phyloP scores from a whole-genome alignment of 2,888 invertebrate species.

The Sarcophaga variegata region DNA sequence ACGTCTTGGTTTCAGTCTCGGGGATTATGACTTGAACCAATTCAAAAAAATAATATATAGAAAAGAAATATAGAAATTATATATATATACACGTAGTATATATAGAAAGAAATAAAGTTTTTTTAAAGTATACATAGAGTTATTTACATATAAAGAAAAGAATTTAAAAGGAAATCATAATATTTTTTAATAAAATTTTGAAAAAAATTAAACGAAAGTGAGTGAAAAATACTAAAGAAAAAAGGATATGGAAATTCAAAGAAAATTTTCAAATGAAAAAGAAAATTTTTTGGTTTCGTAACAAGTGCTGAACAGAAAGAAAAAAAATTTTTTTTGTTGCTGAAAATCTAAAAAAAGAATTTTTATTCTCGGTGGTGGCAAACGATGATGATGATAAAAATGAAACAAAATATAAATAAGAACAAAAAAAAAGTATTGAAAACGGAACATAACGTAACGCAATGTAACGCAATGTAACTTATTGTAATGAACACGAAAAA shows the following conservation, averaged over 20 bases:
- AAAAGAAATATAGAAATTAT: constrained; percentile 70
- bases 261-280: constrained; percentile 20
- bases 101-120: constrained; percentile 53
- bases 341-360: constrained; percentile 69
- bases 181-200: not conserved
- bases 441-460: constrained; percentile 6
- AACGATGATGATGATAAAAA: constrained; percentile 18
- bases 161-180: constrained; percentile 43
- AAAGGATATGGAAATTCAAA: constrained; percentile 59
- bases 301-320: constrained; percentile 61
- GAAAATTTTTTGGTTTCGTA: constrained; percentile 66
- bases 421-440: constrained; percentile 1
- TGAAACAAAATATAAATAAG: constrained; percentile 15
- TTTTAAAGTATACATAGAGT: constrained; percentile 67
- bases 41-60: constrained; percentile 54
- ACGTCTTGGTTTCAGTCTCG: constrained; percentile 89
- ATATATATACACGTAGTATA: constrained; percentile 41
- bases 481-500: not conserved
- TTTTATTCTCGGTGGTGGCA: constrained; percentile 11
- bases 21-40: constrained; percentile 82
- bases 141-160: constrained; percentile 48
- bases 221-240: constrained; percentile 24
- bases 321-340: constrained; percentile 39
- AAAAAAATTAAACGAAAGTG: constrained; percentile 61
- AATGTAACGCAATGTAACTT: not conserved